Conservation (phyloP, 2,888 invertebrate species). For the Romanomermis culicivorax region DNA sequence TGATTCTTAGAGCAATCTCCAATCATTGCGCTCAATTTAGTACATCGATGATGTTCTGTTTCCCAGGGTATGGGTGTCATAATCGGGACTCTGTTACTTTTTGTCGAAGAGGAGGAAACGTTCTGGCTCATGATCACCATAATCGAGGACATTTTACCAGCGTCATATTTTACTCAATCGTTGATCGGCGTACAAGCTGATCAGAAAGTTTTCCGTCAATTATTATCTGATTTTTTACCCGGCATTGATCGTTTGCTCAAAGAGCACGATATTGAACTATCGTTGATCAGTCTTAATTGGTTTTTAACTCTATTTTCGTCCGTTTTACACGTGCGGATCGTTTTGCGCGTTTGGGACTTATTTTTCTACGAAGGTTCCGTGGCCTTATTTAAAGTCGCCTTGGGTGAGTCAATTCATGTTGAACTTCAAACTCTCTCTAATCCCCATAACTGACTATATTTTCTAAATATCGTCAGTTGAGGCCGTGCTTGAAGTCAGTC, state of each 20-base stretch:
- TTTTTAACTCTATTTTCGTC: slow-evolving; percentile 87
- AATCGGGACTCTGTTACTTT: slow-evolving; percentile 66
- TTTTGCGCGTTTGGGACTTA: slow-evolving; percentile 82
- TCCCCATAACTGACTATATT: no score
- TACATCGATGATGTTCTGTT: no score
- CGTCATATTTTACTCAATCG: slow-evolving; percentile 86
- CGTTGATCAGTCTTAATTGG: slow-evolving; percentile 88
- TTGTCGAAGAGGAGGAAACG: slow-evolving; percentile 91
- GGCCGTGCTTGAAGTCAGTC: no score
- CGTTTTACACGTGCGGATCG: slow-evolving; percentile 81
- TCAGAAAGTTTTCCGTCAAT: slow-evolving; percentile 73
- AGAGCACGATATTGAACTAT: slow-evolving; percentile 66
- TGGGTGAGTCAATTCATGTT: no score
- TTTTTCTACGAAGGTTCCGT: slow-evolving; percentile 88
- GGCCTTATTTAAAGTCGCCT: slow-evolving; percentile 71
- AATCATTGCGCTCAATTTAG: no score
- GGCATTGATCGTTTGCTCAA: slow-evolving; percentile 60
- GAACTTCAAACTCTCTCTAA: no score
- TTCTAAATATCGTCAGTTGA: no score
- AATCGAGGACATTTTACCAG: slow-evolving; percentile 89
- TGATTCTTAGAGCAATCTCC: no score
- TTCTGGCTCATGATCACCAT: slow-evolving; percentile 98
- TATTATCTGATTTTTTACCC: slow-evolving; percentile 69
- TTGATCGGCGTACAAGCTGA: slow-evolving; percentile 73
- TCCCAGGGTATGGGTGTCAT: slow-evolving; percentile 37